phyloP scores from a whole-genome alignment of 2,888 invertebrate genomes.

The Flabesymbios commensalis region DNA sequence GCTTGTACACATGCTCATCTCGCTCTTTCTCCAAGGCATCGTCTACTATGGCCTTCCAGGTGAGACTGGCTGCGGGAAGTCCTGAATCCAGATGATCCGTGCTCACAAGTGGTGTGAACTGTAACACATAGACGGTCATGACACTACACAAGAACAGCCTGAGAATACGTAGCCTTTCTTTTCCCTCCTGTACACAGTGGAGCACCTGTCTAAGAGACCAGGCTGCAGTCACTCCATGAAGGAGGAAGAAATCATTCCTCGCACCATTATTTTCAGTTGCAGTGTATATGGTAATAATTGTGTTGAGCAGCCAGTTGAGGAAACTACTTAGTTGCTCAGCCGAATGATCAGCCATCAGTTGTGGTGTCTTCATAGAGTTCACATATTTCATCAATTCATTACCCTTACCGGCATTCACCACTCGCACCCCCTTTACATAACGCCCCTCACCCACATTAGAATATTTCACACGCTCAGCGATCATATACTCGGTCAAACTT shows the following conservation, averaged over 20 bases:
- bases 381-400: background rate
- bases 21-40: background rate
- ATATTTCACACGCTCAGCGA: background rate
- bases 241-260: slow-evolving; percentile 27
- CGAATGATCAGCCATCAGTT: no score
- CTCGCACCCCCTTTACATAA: background rate
- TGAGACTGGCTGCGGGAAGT: no score
- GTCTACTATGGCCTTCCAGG: slow-evolving; percentile 2
- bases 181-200: background rate
- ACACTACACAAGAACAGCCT: slow-evolving; percentile 1
- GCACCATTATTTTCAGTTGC: no score
- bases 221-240: slow-evolving; percentile 25
- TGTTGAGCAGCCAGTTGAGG: no score
- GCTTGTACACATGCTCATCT: slow-evolving; percentile 21
- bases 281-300: no score
- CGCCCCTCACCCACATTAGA: background rate
- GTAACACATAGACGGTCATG: slow-evolving; percentile 9
- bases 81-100: background rate
- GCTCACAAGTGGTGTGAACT: background rate
- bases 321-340: no score
- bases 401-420: background rate
- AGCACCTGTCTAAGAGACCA: slow-evolving; percentile 20
- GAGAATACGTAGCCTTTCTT: background rate
- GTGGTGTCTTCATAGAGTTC: background rate
- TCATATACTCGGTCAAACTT: background rate